Conservation (phyloP, 2,888 invertebrate genomes). For the Rhopalosiphum nymphaeae region DNA sequence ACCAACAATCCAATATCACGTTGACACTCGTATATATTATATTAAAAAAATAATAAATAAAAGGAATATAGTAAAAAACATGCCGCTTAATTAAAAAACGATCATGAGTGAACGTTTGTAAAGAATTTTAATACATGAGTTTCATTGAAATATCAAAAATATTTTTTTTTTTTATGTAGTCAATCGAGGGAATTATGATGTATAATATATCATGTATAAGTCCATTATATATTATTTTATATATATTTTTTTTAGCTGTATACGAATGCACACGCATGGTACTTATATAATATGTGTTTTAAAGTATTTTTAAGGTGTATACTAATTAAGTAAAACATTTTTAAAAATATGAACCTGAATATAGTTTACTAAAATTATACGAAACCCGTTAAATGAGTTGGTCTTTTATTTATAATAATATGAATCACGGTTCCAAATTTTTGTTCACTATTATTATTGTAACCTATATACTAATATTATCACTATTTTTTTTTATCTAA, state of each 20-base stretch:
- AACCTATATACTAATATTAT: neutral
- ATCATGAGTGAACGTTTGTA: neutral
- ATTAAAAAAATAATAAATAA: slow-evolving; percentile 4
- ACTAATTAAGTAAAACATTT: neutral
- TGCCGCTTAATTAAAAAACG: slow-evolving; percentile 16
- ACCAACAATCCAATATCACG: neutral
- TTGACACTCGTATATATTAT: neutral
- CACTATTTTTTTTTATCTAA: neutral
- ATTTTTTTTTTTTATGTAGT: neutral
- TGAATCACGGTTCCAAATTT: neutral
- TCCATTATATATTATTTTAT: neutral
- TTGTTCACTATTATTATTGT: neutral
- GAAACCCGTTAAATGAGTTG: neutral
- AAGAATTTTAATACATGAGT: neutral
- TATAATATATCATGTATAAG: neutral
- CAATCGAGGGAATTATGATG: neutral
- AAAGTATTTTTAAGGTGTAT: neutral
- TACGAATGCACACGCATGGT: neutral
- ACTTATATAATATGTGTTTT: neutral
- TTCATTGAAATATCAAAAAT: neutral
- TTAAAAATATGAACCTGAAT: neutral
- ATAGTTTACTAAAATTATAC: neutral
- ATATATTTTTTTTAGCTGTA: neutral
- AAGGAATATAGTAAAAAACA: neutral
- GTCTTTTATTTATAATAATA: neutral